phyloP scores from a whole-genome alignment of 2,888 invertebrate species.

The Ochropacha duplaris region DNA sequence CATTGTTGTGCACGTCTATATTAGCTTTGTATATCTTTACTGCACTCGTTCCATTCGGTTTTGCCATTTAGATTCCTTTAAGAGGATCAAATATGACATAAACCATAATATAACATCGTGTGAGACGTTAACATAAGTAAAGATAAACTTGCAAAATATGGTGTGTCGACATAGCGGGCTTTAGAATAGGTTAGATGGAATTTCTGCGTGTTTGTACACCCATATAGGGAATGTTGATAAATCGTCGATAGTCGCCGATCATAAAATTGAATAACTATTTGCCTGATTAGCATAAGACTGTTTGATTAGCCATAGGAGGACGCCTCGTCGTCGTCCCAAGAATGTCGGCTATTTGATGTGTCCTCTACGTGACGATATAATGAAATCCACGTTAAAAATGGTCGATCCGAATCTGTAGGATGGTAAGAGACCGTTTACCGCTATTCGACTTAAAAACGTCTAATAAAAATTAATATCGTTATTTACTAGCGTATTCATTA shows the following conservation, averaged over 20 bases:
- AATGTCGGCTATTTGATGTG: slow-evolving; percentile 67
- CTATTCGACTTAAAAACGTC: slow-evolving; percentile 61
- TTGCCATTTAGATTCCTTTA: slow-evolving; percentile 20
- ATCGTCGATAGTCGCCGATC: slow-evolving; percentile 55
- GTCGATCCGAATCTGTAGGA: slow-evolving; percentile 53
- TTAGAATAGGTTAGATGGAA: slow-evolving; percentile 46
- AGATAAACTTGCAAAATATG: slow-evolving; percentile 54
- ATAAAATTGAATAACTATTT: slow-evolving; percentile 66
- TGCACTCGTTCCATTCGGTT: slow-evolving; percentile 25
- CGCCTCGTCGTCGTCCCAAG: slow-evolving; percentile 50
- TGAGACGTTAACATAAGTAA: slow-evolving; percentile 29
- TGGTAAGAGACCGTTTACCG: slow-evolving; percentile 59
- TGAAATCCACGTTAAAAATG: slow-evolving; percentile 46
- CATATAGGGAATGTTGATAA: slow-evolving; percentile 60
- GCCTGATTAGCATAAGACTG: slow-evolving; percentile 70
- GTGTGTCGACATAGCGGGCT: slow-evolving; percentile 48
- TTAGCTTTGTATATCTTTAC: slow-evolving; percentile 26
- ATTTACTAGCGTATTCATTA: slow-evolving; percentile 57
- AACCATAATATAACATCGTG: slow-evolving; percentile 27
- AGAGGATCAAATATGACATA: slow-evolving; percentile 17
- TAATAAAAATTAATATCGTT: slow-evolving; percentile 63
- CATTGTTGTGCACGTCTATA: slow-evolving; percentile 45
- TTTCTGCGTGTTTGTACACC: slow-evolving; percentile 49
- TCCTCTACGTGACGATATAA: slow-evolving; percentile 59
- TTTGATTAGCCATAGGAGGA: slow-evolving; percentile 60